phyloP scores from a whole-genome alignment of 1,140 invertebrate genomes.

The Drosophila bocqueti region DNA sequence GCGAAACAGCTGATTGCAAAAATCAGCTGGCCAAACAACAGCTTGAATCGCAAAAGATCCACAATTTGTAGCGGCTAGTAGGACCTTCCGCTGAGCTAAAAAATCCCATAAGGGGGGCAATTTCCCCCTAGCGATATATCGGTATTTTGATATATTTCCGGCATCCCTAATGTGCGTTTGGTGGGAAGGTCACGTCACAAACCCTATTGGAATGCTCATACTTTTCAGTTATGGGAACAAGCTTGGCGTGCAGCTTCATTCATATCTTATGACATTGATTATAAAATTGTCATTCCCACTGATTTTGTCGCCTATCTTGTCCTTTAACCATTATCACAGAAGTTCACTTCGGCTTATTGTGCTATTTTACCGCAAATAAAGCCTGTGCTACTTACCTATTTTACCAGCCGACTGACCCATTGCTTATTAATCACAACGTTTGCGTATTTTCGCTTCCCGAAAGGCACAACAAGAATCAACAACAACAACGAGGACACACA shows the following conservation, averaged over 20 bases:
- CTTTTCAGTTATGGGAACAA: constrained; percentile 15
- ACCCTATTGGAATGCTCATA: constrained; percentile 64
- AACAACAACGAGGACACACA: constrained; percentile 37
- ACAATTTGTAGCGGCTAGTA: too few relatives aligned
- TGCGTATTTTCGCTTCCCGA: constrained; percentile 17
- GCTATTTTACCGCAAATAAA: neutral
- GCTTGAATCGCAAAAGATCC: too few relatives aligned
- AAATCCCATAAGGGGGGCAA: too few relatives aligned
- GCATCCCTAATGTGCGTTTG: constrained; percentile 8
- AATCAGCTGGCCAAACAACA: too few relatives aligned
- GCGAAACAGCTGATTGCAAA: constrained; percentile 20
- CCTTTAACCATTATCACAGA: neutral
- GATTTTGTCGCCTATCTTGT: neutral
- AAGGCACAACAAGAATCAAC: constrained; percentile 36
- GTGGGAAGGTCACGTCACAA: constrained; percentile 71
- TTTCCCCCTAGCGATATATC: too few relatives aligned
- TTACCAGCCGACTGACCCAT: constrained; percentile 83
- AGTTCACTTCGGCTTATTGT: neutral
- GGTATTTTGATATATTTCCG: too few relatives aligned
- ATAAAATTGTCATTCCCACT: neutral
- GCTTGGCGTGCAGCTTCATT: constrained; percentile 27
- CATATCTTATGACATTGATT: neutral
- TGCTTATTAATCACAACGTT: constrained; percentile 46
- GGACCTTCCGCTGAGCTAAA: too few relatives aligned
- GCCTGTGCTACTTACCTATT: constrained; percentile 72